A percentile compares a stretch with the other conserved stretches of the same genome.
Conservation (phyloP, 2,888 invertebrate species). For the Exephanes ischioxanthus region DNA sequence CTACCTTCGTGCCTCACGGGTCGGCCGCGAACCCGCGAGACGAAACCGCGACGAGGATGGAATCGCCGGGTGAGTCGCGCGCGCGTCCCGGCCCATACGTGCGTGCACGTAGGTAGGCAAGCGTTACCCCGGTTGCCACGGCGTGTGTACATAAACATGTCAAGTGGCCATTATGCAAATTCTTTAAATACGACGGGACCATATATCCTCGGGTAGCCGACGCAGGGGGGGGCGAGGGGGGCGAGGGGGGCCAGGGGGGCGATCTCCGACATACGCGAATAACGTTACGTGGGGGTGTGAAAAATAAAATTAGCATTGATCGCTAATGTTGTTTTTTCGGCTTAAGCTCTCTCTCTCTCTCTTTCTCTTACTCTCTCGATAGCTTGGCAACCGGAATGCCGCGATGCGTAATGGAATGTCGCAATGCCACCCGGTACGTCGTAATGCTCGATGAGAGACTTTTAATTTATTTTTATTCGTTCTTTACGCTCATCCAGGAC, state of each 20-base stretch:
- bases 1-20: conserved; percentile 19
- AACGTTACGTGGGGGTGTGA: conserved; percentile 76
- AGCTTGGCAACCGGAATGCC: neutral
- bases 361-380: neutral
- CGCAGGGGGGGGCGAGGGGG: conserved; percentile 40
- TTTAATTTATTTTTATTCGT: conserved; percentile 27
- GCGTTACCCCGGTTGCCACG: conserved; percentile 50
- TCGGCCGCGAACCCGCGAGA: conserved; percentile 25
- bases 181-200: conserved; percentile 83
- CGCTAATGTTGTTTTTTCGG: conserved; percentile 61
- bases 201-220: conserved; percentile 76
- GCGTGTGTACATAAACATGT: conserved; percentile 83
- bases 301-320: conserved; percentile 83
- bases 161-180: conserved; percentile 83
- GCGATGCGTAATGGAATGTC: too few relatives aligned
- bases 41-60: conserved; percentile 30
- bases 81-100: conserved; percentile 64
- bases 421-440: neutral
- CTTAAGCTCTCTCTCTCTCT: conserved; percentile 68
- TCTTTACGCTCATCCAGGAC: conserved; percentile 45
- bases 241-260: conserved; percentile 37
- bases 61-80: conserved; percentile 55
- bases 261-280: conserved; percentile 26
- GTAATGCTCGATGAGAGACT: conserved; percentile 24
- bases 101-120: conserved; percentile 72